Conservation (phyloP, 2,888 invertebrate species). For the Laspeyria flexula region DNA sequence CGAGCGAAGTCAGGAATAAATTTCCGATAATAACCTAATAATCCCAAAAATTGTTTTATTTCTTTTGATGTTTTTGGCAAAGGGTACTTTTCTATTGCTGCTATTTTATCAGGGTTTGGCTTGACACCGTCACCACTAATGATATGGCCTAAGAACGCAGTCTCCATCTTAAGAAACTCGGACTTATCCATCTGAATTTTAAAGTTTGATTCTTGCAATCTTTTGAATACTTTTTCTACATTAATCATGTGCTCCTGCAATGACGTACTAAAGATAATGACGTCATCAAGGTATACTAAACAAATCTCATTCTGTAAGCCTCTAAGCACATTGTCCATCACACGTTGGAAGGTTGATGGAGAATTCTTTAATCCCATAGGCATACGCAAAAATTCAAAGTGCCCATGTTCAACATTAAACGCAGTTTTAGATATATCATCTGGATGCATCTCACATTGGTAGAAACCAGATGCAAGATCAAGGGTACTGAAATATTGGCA, state of each 20-base stretch:
- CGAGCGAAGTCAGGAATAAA: slow-evolving; percentile 46
- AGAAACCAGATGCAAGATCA: background rate
- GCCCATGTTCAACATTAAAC: slow-evolving; percentile 12
- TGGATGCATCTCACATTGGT: background rate
- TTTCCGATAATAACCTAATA: slow-evolving; percentile 44
- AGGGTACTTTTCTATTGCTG: background rate
- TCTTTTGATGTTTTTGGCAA: slow-evolving; percentile 22
- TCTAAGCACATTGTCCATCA: slow-evolving; percentile 1
- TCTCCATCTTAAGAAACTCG: slow-evolving; percentile 1
- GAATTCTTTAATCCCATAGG: slow-evolving; percentile 8
- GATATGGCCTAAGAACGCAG: background rate
- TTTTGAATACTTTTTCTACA: slow-evolving; percentile 10
- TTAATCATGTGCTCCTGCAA: slow-evolving; percentile 11
- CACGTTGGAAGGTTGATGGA: background rate
- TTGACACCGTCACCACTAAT: slow-evolving; percentile 5
- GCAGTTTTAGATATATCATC: background rate
- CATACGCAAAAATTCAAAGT: slow-evolving; percentile 11
- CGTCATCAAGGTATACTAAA: slow-evolving; percentile 11
- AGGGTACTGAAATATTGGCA: background rate
- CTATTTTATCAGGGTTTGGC: slow-evolving; percentile 8
- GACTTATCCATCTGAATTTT: slow-evolving; percentile 21
- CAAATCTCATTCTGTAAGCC: background rate
- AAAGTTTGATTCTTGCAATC: slow-evolving; percentile 9
- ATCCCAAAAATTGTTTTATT: slow-evolving; percentile 43
- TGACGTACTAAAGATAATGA: slow-evolving; percentile 2